Conservation (phyloP, 2,113 vertebrate species). For the Anser brachyrhynchus region DNA sequence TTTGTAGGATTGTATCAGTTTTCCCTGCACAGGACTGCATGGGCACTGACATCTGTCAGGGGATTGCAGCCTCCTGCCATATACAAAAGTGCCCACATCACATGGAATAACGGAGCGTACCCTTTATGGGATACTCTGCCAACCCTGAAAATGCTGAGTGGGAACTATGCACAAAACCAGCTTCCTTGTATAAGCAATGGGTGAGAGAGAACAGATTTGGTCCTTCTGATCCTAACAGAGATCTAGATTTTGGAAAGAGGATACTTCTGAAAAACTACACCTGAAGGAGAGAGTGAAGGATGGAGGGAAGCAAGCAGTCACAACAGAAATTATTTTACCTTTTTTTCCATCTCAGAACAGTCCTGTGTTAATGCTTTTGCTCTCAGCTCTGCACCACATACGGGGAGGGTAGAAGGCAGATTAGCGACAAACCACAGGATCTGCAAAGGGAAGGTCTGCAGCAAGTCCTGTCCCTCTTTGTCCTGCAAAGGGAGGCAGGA, state of each 20-base stretch:
- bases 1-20: rapidly evolving
- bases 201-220: not conserved
- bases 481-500: rapidly evolving
- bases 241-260: not conserved
- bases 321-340: not conserved
- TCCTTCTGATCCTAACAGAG: not conserved
- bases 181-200: rapidly evolving
- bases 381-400: not conserved
- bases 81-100: rapidly evolving
- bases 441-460: not conserved
- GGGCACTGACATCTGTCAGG: not conserved
- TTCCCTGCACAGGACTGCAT: not conserved
- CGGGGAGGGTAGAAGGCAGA: rapidly evolving
- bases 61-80: not conserved
- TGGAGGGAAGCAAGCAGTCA: not conserved
- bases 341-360: not conserved
- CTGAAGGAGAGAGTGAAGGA: not conserved
- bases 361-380: not conserved
- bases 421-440: rapidly evolving
- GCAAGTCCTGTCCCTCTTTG: not conserved
- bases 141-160: not conserved
- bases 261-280: not conserved
- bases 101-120: rapidly evolving
- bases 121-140: not conserved
- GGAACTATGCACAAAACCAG: rapidly evolving